These are phyloP conservation scores for Margaritifera margaritifera DNA, from an alignment of 2,888 invertebrate species.

Conservation along the genomic window DNA sequence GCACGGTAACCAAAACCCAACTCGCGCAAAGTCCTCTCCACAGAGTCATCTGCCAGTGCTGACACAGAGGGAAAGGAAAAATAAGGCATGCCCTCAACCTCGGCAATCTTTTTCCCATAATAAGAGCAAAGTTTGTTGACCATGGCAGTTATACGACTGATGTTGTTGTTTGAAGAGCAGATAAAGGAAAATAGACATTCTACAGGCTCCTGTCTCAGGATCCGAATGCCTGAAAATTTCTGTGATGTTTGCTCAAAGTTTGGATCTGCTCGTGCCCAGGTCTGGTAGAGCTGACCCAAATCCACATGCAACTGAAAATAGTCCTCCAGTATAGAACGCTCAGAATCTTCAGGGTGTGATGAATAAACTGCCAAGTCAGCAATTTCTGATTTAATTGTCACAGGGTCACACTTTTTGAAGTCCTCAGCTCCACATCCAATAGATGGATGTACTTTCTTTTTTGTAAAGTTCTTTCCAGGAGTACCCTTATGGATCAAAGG, in stretches of 20 bases:
- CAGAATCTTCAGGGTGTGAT: too few relatives aligned
- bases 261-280: slow-evolving; percentile 84
- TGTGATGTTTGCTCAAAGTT: slow-evolving; percentile 81
- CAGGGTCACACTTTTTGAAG: too few relatives aligned
- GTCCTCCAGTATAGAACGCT: slow-evolving; percentile 73
- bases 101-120: slow-evolving; percentile 86
- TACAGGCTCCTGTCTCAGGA: slow-evolving; percentile 90
- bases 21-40: slow-evolving; percentile 82
- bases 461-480: too few relatives aligned
- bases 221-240: slow-evolving; percentile 86
- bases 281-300: slow-evolving; percentile 80
- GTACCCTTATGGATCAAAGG: too few relatives aligned
- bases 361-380: too few relatives aligned
- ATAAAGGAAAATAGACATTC: slow-evolving; percentile 97
- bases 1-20: slow-evolving; percentile 79
- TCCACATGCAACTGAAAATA: slow-evolving; percentile 87
- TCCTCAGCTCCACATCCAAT: too few relatives aligned
- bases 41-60: slow-evolving; percentile 73
- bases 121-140: slow-evolving; percentile 88
- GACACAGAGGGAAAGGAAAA: slow-evolving; percentile 84
- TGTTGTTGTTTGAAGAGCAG: slow-evolving; percentile 98
- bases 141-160: slow-evolving; percentile 89
- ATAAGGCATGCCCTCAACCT: slow-evolving; percentile 79
- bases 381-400: too few relatives aligned
- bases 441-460: too few relatives aligned